Base-by-base conservation (phyloP, 2,888 invertebrate genomes). In the Craniophora ligustri region DNA sequence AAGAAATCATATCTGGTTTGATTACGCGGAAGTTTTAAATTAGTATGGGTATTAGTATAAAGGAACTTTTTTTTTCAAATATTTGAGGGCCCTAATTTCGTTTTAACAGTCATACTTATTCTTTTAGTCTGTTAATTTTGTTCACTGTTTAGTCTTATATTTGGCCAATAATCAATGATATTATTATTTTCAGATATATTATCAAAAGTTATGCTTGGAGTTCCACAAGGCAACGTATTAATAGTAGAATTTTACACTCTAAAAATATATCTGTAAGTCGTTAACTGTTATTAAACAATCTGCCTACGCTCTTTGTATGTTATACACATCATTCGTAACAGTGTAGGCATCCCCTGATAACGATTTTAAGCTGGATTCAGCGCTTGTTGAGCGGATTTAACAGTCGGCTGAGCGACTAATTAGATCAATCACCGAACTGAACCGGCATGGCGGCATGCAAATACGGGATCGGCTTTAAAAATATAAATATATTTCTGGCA, bases 351-450 rank as follows among this genome's bases (percentile, higher is more conserved):
- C 14, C 26, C 11, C 7, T 30, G 48, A 16, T 26, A 56, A 66
- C 26, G 32, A 45, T 62, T 67, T 75, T 56, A 39, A 51, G 48
- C 57, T 48, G 55, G 36, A 34, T 54, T 30, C 40, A 39, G 41
- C 19, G 53, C 51, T 53, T 50, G 57, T 60, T 58, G 40, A 58
- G 35, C 49, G 50, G 50, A 59, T 49, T 72, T 69, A 56, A 71
- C 71, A 74, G 75, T 75, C 54, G 60, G 55, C 7, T 72, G 75
- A 62, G 66, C 72, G 67, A 48, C 40, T 84, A 79, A 84, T 83
- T 76, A 69, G 59, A 81, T 78, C 66, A 75, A 71, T 68, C 74
- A 51, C 57, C 65, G 67, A 75, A 62, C 72, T 54, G 50, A 51
- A 51, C 45, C 53, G 41, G 40, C 48, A 61, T 60, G 49, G 42